Base-by-base conservation (phyloP, 2,797 vertebrate species). In the Gobionotothen gibberifrons region DNA sequence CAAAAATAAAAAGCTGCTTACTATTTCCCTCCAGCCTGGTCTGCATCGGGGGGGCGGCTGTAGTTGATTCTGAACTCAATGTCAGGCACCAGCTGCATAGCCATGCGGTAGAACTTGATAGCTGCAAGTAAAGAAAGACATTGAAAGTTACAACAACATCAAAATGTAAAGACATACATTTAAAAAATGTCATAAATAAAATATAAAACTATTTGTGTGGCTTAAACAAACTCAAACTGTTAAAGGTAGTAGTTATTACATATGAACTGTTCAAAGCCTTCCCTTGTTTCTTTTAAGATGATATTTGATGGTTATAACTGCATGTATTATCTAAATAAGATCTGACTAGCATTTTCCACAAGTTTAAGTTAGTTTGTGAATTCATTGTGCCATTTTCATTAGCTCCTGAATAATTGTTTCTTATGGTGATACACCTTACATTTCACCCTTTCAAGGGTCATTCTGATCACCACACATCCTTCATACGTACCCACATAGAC, bases 51-150 rank as follows among this genome's bases (percentile, higher is more conserved):
- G 84, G 96, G 95, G 82, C 96, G 94, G 81, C 94, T 95, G 89
- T 99, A 99, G 92, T 96, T 97, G 91, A 99, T 98, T 94, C 95
- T 98, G 92, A 97, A 99, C 89, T 99, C 98, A 74, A 99, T 99
- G 91, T 99, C 98, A 79, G 98, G 98, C 70, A 98, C 98, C 67
- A 99, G 95, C 84, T 98, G 98, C 98, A 99, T 99, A 75, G 98
- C 97, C 90, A 96, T 93, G 84, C 97, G 98, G 81, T 99, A 99
- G 93, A 98, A 99, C 91, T 99, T 99, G 95, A 99, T 99, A 83
- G 98, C 98, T 99, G 93, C 69, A 95, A 92, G 72, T 48, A 86
- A 86, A 91, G 89, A 87, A 85, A 91, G 88, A 92, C 0, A 78
- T 56, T 8, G 86, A 88, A 52, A 68, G 10, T 74, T 9, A 52